Base-by-base conservation (phyloP, 2,888 invertebrate genomes). In the Athalia circularis region DNA sequence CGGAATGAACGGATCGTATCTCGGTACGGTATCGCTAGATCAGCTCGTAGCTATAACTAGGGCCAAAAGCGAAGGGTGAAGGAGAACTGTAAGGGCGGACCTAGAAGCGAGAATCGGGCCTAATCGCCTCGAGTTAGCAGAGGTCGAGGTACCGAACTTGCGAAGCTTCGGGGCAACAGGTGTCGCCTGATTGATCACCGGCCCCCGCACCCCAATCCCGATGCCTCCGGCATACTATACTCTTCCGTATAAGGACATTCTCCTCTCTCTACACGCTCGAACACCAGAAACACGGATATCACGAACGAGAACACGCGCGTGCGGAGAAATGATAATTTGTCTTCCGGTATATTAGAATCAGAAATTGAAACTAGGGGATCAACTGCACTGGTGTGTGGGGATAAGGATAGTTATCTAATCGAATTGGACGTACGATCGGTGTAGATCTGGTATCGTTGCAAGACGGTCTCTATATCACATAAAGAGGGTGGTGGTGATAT, bases 141-240 rank as follows among this genome's bases (percentile, higher is more conserved):
- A 89, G 87, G 88, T 88, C 85, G 86, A 87, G 86, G 86, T 86
- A 86, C 86, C 59, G 78, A 75, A 81, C 76, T 74, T 77, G 78
- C 13, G 61, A 48, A 79, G 65, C 59, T n/a, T 13, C 59, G 13
- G 79, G 87, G 89, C 89, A 90, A 90, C 90, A 90, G 90, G 90
- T 90, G 89, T 90, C 89, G 88, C 88, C 90, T 90, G 90, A 90
- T 90, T 90, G 89, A 89, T 90, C 89, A 88, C 85, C 86, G 86
- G 29, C 84, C 86, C 86, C 88, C 85, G 83, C 85, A 86, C 83
- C 84, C 84, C 84, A 86, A 82, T n/a, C 7, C 61, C 61, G 61
- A n/a, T 7, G 13, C 65, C 47, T 7, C 45, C 8, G 29, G 29
- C 61, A 57, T 13, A 29, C 59, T 72, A n/a, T n/a, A 15, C 72